Evolutionary conservation across 2,113 vertebrate genomes (phyloP).

Genomic region (Tiliqua scincoides): DNA sequence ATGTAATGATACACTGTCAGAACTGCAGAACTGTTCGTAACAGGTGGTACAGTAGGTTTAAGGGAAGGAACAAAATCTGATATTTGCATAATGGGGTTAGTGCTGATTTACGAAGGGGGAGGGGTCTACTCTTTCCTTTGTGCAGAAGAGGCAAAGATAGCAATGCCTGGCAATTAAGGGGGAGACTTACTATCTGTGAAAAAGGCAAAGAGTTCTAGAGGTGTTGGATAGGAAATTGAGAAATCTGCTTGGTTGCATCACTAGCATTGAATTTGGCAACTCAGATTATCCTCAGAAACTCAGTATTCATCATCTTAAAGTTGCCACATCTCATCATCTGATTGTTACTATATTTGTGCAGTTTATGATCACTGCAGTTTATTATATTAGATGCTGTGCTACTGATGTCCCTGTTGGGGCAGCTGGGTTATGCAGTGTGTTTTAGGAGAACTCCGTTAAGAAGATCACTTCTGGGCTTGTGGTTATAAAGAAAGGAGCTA

Average conservation of each 20-base stretch:
- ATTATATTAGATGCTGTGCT: slow-evolving; percentile 20
- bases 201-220: neutral
- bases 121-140: too few relatives aligned
- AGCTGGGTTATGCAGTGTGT: too few relatives aligned
- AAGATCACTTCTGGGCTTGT: too few relatives aligned
- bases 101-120: neutral
- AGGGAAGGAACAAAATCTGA: fast-evolving
- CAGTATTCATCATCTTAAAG: neutral
- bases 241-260: neutral
- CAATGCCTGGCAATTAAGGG: too few relatives aligned
- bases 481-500: too few relatives aligned
- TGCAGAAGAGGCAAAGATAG: too few relatives aligned
- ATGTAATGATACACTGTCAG: neutral
- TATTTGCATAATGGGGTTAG: fast-evolving
- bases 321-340: slow-evolving; percentile 30
- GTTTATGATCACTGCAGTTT: slow-evolving; percentile 30
- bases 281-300: neutral
- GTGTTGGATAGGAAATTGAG: neutral
- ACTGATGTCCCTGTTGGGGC: slow-evolving; percentile 4
- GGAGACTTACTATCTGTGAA: neutral
- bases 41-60: fast-evolving
- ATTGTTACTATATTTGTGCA: slow-evolving; percentile 35
- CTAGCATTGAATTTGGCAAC: neutral
- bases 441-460: too few relatives aligned
- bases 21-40: neutral